A percentile compares a stretch with the other conserved stretches of the same genome.
phyloP scores from a whole-genome alignment of 1,140 invertebrate species.

The Delia radicum region DNA sequence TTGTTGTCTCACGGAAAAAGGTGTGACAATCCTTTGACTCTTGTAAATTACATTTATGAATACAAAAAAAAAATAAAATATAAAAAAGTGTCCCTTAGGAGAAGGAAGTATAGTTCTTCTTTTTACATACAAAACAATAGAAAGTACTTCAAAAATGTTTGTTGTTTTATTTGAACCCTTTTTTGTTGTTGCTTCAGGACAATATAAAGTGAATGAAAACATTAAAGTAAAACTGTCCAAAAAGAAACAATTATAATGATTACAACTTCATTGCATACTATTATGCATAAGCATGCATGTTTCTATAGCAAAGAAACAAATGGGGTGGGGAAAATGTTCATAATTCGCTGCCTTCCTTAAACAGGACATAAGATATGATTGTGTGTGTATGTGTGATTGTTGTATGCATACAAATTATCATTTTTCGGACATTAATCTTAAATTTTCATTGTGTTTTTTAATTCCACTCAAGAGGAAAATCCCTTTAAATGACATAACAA shows the following conservation, averaged over 20 bases:
- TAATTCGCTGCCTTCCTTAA: background rate
- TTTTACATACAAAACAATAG: background rate
- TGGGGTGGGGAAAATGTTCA: background rate
- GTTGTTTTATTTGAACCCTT: background rate
- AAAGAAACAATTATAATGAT: constrained; percentile 5
- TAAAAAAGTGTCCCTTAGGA: background rate
- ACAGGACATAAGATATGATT: background rate
- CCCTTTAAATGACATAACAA: constrained; percentile 25
- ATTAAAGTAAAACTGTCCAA: constrained; percentile 7
- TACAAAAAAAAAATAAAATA: background rate
- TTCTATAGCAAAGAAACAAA: background rate
- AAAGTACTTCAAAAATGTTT: constrained; percentile 9
- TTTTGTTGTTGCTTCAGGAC: background rate
- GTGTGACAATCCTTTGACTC: constrained; percentile 28
- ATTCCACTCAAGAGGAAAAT: constrained; percentile 28
- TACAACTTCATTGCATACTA: constrained; percentile 15
- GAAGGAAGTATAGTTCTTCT: background rate
- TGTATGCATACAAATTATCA: constrained; percentile 38
- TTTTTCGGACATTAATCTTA: constrained; percentile 49
- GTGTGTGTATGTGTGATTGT: no score
- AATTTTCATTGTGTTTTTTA: background rate
- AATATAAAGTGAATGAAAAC: background rate
- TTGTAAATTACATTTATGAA: background rate
- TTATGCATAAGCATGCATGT: background rate
- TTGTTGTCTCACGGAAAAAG: constrained; percentile 14